phyloP scores from a whole-genome alignment of 2,113 vertebrate genomes.

The Dasypus novemcinctus region DNA sequence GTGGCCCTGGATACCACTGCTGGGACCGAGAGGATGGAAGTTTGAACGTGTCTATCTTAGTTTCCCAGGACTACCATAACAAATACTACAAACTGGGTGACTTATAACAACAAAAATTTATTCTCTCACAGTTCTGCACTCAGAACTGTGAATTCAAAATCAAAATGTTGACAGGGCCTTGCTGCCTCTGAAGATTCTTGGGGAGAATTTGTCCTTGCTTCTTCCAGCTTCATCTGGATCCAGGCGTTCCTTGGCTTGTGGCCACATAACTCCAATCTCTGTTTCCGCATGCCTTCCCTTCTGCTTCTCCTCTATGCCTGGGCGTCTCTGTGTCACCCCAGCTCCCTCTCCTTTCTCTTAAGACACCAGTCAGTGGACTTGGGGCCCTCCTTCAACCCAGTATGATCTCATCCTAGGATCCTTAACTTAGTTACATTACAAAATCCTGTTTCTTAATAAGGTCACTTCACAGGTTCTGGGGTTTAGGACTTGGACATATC shows the following conservation, averaged over 20 bases:
- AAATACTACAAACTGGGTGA: no score
- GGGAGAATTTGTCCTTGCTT: background rate
- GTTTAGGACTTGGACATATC: background rate
- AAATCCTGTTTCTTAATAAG: background rate
- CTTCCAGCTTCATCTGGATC: background rate
- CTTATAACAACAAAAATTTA: background rate
- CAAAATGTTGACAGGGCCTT: background rate
- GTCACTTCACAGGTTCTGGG: background rate
- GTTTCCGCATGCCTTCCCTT: background rate
- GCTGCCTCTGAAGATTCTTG: no score
- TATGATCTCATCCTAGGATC: background rate
- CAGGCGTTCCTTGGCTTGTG: background rate
- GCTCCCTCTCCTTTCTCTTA: background rate
- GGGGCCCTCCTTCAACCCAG: background rate
- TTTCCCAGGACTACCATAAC: background rate
- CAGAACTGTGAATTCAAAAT: background rate
- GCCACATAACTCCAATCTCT: background rate
- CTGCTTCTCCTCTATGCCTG: background rate
- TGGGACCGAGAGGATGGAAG: background rate
- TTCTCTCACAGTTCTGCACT: background rate
- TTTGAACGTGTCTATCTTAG: background rate
- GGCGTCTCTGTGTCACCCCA: background rate
- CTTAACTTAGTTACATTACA: background rate
- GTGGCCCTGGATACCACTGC: background rate
- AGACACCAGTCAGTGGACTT: background rate